Evolutionary conservation across 2,113 vertebrate genomes (phyloP).

Genomic region (Zapus hudsonius): DNA sequence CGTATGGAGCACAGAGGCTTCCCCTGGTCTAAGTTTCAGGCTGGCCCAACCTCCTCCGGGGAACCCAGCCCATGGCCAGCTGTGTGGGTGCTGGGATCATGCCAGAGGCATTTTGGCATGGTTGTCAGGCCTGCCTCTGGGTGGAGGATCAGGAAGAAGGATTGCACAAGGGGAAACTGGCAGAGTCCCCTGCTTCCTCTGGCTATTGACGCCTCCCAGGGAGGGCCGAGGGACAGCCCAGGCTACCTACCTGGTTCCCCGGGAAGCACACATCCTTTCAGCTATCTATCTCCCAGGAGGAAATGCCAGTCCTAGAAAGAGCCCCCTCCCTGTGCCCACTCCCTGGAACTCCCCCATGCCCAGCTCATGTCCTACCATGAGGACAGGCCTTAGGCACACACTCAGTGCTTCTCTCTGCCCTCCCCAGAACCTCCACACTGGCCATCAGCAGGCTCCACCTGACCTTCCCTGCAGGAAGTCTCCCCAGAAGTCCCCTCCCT

Average conservation of each 20-base stretch:
- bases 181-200: not conserved
- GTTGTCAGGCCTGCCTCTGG: slow-evolving; percentile 61
- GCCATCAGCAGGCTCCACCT: not conserved
- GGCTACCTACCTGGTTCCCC: not conserved
- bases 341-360: not conserved
- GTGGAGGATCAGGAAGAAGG: slow-evolving; percentile 65
- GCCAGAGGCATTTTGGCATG: not conserved
- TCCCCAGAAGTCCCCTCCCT: not conserved
- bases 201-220: not conserved
- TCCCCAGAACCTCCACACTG: not conserved
- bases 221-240: not conserved
- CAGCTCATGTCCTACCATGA: fast-evolving
- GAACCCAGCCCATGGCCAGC: not conserved
- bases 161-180: slow-evolving; percentile 65
- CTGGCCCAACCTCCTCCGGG: not conserved
- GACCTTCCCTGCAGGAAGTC: not conserved
- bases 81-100: slow-evolving; percentile 39
- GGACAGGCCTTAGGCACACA: not conserved
- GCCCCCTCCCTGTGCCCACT: fast-evolving
- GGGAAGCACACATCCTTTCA: not conserved
- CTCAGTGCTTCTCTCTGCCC: not conserved
- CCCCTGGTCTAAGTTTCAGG: not conserved
- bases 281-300: not conserved
- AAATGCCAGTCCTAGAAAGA: not conserved
- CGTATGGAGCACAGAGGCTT: not conserved